Conservation (phyloP, 1,140 invertebrate species). For the Druon quercuslanigerum region DNA sequence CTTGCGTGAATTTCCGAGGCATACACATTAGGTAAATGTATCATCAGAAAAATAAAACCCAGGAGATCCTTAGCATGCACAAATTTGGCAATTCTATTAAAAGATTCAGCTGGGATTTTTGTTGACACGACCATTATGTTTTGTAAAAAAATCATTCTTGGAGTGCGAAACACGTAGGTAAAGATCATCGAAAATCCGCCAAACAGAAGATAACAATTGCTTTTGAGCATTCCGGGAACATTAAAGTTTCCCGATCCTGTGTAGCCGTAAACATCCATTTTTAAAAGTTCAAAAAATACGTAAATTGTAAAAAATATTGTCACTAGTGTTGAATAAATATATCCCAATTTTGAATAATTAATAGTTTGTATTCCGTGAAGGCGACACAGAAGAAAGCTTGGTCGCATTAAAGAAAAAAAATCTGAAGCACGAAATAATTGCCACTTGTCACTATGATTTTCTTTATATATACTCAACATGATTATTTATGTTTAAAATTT, state of each 20-base stretch:
- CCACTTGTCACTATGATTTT: no score
- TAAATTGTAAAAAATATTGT: constrained; percentile 9
- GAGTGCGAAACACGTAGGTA: constrained; percentile 38
- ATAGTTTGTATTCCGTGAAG: constrained; percentile 46
- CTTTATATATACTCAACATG: no score
- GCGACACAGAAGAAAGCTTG: constrained; percentile 43
- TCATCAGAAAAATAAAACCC: constrained; percentile 52
- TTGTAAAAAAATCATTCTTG: constrained; percentile 52
- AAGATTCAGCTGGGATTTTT: constrained; percentile 50
- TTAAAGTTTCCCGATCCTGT: constrained; percentile 27
- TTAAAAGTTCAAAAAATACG: constrained; percentile 40
- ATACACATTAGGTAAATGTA: constrained; percentile 44
- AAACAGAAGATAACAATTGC: constrained; percentile 56
- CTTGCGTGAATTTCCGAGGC: background rate
- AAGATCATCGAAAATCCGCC: constrained; percentile 36
- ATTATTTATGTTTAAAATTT: no score
- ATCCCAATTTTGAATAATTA: background rate
- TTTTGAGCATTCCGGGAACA: constrained; percentile 51
- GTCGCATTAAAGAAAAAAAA: constrained; percentile 51
- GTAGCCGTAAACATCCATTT: constrained; percentile 46
- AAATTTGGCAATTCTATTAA: constrained; percentile 47
- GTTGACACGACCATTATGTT: constrained; percentile 44
- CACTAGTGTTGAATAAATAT: constrained; percentile 43
- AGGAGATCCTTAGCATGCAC: constrained; percentile 63
- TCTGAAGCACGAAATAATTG: constrained; percentile 47